Base-by-base conservation (phyloP, 2,797 vertebrate genomes). In the Macrochelys suwanniensis region DNA sequence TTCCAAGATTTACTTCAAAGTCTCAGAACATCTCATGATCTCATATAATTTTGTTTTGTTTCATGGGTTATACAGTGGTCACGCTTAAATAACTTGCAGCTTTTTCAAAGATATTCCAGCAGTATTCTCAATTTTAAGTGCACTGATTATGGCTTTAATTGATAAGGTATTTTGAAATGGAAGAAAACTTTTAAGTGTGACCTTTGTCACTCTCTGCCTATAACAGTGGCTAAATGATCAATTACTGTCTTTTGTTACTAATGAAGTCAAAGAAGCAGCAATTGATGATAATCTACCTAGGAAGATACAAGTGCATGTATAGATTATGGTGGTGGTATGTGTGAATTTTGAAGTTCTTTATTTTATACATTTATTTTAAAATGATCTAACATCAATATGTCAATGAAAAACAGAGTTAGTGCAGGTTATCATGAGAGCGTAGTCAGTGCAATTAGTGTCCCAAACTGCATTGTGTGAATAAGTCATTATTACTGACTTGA, bases 241-340 rank as follows among this genome's bases (percentile, higher is more conserved):
- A 65, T 45, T 11, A 2, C 13, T 49, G 5, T 78, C 37, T n/a
- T 77, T 68, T 77, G 37, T 68, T 47, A 23, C 25, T 50, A 12
- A 57, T 76, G 31, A 50, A 61, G 37, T 23, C 51, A 68, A 84
- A 65, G 54, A 31, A 6, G 25, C 11, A 33, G 5, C 28, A 87
- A 17, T 2, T 2, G 1, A 47, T 54, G 4, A 19, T 25, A 31
- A 54, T 6, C 42, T 65, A 3, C 13, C 5, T 4, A 9, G 45
- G 49, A 19, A 11, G 45, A 13, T 76, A 57, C 4, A 77, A 77
- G 12, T 13, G 71, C 71, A 47, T 21, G 17, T n/a, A 68, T 21
- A 76, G 23, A 76, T 45, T 47, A 45, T 76, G 68, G 71, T 76
- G 26, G 4, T 15, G 7, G 8, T 17, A 76, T 28, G 7, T 77